These are phyloP conservation scores for Ophonus ardosiacus DNA, from an alignment of 2,888 invertebrate genomes.

Conservation along the genomic window DNA sequence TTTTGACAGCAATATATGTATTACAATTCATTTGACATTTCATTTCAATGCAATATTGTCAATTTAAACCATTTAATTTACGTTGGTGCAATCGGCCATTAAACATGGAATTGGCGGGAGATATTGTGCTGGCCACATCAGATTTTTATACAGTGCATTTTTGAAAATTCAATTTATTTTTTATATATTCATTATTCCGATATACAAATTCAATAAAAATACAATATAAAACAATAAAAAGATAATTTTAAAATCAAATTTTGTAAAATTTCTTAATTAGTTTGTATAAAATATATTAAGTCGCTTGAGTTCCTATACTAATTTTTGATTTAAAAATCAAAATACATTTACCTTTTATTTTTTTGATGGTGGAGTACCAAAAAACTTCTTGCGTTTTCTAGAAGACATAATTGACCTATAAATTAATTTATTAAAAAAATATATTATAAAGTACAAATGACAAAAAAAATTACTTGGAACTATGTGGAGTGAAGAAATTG, in stretches of 20 bases:
- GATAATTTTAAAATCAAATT: background rate
- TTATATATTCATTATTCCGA: background rate
- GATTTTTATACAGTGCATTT: no score
- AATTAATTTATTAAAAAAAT: background rate
- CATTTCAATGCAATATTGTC: no score
- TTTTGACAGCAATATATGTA: no score
- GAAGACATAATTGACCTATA: constrained; percentile 15
- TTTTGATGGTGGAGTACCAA: constrained; percentile 40
- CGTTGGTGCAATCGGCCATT: no score
- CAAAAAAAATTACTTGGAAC: constrained; percentile 60
- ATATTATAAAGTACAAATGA: background rate
- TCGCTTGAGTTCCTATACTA: constrained; percentile 67
- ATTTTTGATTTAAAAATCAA: background rate
- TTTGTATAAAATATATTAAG: constrained; percentile 86
- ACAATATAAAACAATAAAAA: background rate
- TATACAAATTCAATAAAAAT: background rate
- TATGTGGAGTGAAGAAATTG: constrained; percentile 67
- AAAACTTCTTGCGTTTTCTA: constrained; percentile 41
- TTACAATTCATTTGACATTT: no score
- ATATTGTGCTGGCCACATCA: no score
- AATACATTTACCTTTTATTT: constrained; percentile 18
- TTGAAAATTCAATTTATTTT: background rate
- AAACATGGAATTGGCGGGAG: no score
- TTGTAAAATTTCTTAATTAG: constrained; percentile 69
- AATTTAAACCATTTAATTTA: no score